Evolutionary conservation across 1,140 invertebrate genomes (phyloP), one percentile per base, ranked within the genome.

Genomic region (Ostrea edulis): DNA sequence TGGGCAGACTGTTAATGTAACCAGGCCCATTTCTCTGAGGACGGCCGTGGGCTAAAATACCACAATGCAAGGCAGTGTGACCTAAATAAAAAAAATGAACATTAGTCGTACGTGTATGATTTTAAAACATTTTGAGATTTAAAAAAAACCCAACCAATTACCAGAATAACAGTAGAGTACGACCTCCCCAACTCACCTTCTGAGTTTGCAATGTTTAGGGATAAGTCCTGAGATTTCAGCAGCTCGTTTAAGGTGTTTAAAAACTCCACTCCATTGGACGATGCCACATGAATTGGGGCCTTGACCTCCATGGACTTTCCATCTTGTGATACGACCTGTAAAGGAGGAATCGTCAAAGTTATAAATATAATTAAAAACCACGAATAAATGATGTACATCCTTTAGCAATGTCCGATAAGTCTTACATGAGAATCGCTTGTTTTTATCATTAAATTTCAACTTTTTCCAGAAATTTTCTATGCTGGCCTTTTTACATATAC

Each of bases 51-150:
- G 90, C 88, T 11, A 91, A 83, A 25, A 93, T 93, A 17, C 93
- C 93, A 90, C 92, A 92, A 84, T 92, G 92, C 5, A 94, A 86
- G 12, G 93, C 92, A 44, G 93, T 94, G 84, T 93, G 91, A 86
- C 93, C 93, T 94, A 87, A 65, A 87, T 62, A 82, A 22, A 53
- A 25, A 35, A 51, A 83, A 17, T 83, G 44, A 25, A 53, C 44
- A 51, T 53, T 12, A 53, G 51, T 22, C 53, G 17, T 20, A 8
- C 17, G 12, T 2, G 11, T 20, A 83, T 44, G 44, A 51, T 81
- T 35, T 3, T 3, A 7, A 65, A 7, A 20, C 22, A 44, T 44
- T 44, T 44, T 44, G 1, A 44, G 1, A 44, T 44, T 44, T 44
- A 1, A 44, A 5, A 44, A 44, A 44, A 44, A 81, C 9, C 55